These are phyloP conservation scores for Bagarius yarrelli DNA, from an alignment of 2,113 vertebrate species.

Conservation along the genomic window DNA sequence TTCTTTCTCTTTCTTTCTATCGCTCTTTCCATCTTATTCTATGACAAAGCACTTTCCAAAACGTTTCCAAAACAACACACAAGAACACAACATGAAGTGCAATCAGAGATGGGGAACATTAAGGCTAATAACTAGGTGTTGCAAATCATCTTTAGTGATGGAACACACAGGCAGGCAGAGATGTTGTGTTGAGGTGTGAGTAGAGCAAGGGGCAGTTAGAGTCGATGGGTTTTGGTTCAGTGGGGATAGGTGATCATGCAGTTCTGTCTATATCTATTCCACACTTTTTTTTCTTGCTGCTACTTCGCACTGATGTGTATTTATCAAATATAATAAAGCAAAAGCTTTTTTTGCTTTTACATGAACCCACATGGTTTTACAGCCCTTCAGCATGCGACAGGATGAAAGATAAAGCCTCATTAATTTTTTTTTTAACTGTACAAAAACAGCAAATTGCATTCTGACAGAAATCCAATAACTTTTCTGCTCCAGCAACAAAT, in stretches of 20 bases:
- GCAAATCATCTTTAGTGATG: no score
- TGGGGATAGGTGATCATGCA: no score
- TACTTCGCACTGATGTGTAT: background rate
- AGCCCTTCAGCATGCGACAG: background rate
- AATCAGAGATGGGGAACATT: no score
- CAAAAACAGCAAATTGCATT: background rate
- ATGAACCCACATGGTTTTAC: background rate
- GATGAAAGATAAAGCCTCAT: background rate
- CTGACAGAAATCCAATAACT: background rate
- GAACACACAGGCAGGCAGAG: no score
- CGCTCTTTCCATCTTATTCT: background rate
- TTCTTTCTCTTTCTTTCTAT: background rate
- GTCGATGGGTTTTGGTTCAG: no score
- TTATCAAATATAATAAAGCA: background rate
- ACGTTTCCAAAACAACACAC: no score
- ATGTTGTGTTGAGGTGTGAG: no score
- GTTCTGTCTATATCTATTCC: background rate
- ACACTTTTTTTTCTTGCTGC: background rate
- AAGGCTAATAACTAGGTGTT: no score
- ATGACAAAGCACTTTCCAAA: no score
- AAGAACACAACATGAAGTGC: no score
- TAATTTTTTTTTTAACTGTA: background rate
- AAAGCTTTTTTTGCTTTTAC: background rate
- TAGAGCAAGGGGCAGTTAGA: no score
- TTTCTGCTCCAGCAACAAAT: background rate